Conservation (phyloP, 2,888 invertebrate species). For the Heliconius erato region DNA sequence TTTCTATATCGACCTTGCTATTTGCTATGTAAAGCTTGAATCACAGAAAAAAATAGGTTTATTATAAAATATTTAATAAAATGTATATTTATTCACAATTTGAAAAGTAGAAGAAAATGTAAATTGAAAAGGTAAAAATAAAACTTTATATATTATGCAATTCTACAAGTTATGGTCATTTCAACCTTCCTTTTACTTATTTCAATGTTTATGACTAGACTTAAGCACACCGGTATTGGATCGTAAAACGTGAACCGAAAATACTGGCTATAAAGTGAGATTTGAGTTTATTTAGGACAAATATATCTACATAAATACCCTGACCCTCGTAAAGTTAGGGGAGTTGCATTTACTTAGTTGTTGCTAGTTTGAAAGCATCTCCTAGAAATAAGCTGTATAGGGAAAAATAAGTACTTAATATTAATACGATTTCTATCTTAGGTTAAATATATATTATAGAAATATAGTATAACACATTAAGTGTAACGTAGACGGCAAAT, state of each 20-base stretch:
- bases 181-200: conserved; percentile 3
- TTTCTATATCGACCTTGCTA: too few relatives aligned
- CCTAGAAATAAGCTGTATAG: neutral
- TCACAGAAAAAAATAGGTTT: too few relatives aligned
- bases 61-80: too few relatives aligned
- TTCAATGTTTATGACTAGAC: conserved; percentile 15
- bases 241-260: conserved; percentile 36
- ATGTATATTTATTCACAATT: too few relatives aligned
- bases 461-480: too few relatives aligned
- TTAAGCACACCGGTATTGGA: conserved; percentile 26
- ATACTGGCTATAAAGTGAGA: conserved; percentile 36
- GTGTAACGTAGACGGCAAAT: neutral
- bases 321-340: conserved; percentile 31
- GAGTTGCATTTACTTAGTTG: neutral
- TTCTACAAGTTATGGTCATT: neutral
- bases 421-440: neutral
- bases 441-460: neutral
- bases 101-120: neutral
- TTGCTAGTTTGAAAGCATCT: neutral
- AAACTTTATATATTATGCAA: neutral
- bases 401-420: neutral
- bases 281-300: conserved; percentile 39
- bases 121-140: neutral
- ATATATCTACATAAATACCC: conserved; percentile 28
- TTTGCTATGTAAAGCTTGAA: too few relatives aligned